These are phyloP conservation scores for Corythaixoides concolor DNA, from an alignment of 2,113 vertebrate species.

Conservation along the genomic window DNA sequence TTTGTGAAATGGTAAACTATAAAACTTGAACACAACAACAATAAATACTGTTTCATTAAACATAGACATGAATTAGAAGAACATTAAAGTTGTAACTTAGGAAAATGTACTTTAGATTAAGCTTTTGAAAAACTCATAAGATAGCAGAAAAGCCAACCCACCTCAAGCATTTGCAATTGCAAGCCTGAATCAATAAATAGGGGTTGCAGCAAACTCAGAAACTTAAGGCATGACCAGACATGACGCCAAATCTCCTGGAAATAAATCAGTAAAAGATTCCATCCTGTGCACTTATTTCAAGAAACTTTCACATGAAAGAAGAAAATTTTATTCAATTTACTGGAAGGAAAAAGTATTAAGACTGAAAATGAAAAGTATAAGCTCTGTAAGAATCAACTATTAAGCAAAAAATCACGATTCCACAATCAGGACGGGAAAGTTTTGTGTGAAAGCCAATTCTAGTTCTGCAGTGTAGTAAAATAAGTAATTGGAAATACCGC, in stretches of 20 bases:
- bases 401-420: background rate
- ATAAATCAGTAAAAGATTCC: background rate
- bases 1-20: background rate
- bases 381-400: background rate
- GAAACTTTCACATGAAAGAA: background rate
- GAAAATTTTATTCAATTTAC: background rate
- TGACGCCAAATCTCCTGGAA: background rate
- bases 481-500: background rate
- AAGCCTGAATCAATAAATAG: background rate
- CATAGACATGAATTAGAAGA: background rate
- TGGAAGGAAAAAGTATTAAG: background rate
- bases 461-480: background rate
- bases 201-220: background rate
- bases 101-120: background rate
- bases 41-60: background rate
- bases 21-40: background rate
- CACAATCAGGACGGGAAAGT: background rate
- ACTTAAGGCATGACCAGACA: background rate
- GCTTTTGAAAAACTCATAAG: background rate
- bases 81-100: background rate
- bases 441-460: background rate
- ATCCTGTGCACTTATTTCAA: background rate
- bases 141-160: background rate
- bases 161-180: background rate
- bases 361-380: background rate